These are phyloP conservation scores for Athalia rosae DNA, from an alignment of 2,888 invertebrate genomes.

Conservation along the genomic window DNA sequence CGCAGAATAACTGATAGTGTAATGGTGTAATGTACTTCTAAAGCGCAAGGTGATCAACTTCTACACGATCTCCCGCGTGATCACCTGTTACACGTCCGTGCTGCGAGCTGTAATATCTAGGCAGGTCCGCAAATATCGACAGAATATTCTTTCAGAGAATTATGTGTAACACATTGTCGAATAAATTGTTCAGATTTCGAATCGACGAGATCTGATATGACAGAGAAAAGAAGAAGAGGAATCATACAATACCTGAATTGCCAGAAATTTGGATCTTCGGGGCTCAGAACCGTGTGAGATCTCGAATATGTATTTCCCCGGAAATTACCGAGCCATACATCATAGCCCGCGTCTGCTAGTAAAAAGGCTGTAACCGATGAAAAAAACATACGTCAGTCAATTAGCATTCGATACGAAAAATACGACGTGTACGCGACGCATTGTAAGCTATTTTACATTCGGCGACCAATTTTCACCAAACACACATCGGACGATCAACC, in stretches of 20 bases:
- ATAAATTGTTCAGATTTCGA: too few relatives aligned
- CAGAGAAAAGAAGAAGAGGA: not conserved
- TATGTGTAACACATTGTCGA: not conserved
- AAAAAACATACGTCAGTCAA: not conserved
- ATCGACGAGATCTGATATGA: not conserved
- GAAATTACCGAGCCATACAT: constrained; percentile 78
- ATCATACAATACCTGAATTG: constrained; percentile 74
- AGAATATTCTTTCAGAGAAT: not conserved
- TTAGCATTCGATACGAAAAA: not conserved
- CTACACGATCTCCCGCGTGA: not conserved
- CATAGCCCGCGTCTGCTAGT: constrained; percentile 78
- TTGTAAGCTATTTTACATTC: too few relatives aligned
- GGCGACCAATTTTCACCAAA: too few relatives aligned
- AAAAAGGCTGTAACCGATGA: constrained; percentile 74
- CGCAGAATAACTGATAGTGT: not conserved
- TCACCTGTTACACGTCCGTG: too few relatives aligned
- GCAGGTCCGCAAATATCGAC: too few relatives aligned
- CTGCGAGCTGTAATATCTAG: too few relatives aligned
- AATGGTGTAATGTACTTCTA: not conserved
- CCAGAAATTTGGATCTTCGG: constrained; percentile 75
- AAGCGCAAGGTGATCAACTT: constrained; percentile 24
- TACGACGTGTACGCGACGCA: too few relatives aligned
- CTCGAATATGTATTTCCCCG: constrained; percentile 75
- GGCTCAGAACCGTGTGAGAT: constrained; percentile 72
- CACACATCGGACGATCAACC: too few relatives aligned